phyloP scores from a whole-genome alignment of 2,888 invertebrate genomes.

The Nysson spinosus region DNA sequence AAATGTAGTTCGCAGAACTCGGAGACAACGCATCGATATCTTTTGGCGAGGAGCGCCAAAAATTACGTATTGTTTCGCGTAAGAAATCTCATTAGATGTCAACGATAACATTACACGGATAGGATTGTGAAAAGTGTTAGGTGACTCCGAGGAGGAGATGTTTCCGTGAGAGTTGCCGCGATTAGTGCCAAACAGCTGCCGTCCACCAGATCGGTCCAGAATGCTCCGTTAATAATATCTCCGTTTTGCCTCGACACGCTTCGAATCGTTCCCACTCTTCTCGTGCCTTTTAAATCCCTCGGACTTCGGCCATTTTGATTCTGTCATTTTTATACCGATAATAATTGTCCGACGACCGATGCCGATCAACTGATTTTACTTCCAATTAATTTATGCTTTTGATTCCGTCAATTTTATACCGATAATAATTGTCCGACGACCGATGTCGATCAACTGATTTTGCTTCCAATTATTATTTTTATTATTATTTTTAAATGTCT shows the following conservation, averaged over 20 bases:
- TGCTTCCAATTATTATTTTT: too few species aligned
- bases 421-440: too few species aligned
- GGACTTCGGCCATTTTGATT: too few species aligned
- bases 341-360: too few species aligned
- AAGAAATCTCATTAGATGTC: slow-evolving; percentile 16
- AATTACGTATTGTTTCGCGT: neutral
- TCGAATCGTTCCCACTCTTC: slow-evolving; percentile 14
- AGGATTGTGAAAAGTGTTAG: slow-evolving; percentile 28
- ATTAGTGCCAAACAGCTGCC: slow-evolving; percentile 52
- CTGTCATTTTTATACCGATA: neutral
- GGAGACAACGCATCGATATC: too few species aligned
- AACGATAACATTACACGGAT: slow-evolving; percentile 21
- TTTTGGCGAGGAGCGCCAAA: neutral
- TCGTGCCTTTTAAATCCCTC: slow-evolving; percentile 3
- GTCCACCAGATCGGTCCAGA: slow-evolving; percentile 41
- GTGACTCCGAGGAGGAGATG: slow-evolving; percentile 27
- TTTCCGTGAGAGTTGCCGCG: slow-evolving; percentile 46
- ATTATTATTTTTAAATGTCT: too few species aligned
- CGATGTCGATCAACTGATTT: too few species aligned
- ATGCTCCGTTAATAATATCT: slow-evolving; percentile 52
- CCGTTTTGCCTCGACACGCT: slow-evolving; percentile 29
- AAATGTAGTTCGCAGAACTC: too few species aligned
- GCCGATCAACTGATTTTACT: too few species aligned
- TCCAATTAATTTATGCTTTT: too few species aligned
- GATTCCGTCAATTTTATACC: too few species aligned